Base-by-base conservation (phyloP, 2,113 vertebrate genomes). In the Machaerirhynchus nigripectus region DNA sequence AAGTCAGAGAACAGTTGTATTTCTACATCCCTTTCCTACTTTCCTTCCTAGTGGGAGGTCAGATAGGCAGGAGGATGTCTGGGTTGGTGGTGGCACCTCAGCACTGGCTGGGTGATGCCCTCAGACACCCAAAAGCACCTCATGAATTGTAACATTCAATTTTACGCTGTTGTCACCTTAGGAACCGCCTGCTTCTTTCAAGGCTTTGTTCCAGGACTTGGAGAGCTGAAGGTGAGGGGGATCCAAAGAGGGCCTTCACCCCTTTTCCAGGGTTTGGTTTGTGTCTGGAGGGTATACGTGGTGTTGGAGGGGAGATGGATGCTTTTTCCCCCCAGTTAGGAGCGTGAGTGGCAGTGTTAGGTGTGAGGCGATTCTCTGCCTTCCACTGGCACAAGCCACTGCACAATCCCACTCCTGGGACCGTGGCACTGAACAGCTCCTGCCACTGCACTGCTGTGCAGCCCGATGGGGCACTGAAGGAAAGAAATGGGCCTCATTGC, bases 261-360 rank as follows among this genome's bases (percentile, higher is more conserved):
- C 5, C 2, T 6, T 5, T 59, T 59, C 2, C 33, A 47, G 33
- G 16, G 10, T 64, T 52, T 7, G 3, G 2, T 42, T 73, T 74
- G 5, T 74, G 23, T 44, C 46, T 92, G 56, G 27, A 87, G 53
- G 12, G 4, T 42, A 2, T 15, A 5, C 20, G 7, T 46, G 39
- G 5, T 44, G 13, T 8, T 37, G n/a, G 24, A 61, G 31, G 26
- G 24, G 30, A 68, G 40, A 31, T 6, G 28, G 46, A 52, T 31
- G 20, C 9, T 73, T 75, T 46, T 44, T 30, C 44, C 28, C 86
- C 52, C 19, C 20, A 16, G 26, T 20, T 7, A 35, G 22, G 18
- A 12, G 24, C 0, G 0, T 28, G 39, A 63, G 13, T 1, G 1
- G 52, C 13, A 6, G 13, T 10, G 55, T 40, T 5, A 37, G 37